Conservation (phyloP, 2,113 vertebrate species). For the Coryphaenoides rupestris region DNA sequence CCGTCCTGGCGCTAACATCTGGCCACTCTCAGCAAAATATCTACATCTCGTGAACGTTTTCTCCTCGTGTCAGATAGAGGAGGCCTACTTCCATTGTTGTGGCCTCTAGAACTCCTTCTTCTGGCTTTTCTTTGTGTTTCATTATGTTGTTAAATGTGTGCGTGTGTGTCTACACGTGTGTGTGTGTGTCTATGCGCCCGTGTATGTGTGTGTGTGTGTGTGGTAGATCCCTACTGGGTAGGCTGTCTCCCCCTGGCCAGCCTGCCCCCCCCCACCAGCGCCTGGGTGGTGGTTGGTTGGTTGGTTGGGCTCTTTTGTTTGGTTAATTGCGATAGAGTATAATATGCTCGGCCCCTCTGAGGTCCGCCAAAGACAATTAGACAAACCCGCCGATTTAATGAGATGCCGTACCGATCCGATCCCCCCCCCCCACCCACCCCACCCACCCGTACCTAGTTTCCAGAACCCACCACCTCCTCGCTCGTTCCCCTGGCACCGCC, state of each 20-base stretch:
- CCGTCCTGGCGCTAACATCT: conserved; percentile 80
- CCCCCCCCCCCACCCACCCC: no score
- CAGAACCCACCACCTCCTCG: conserved; percentile 62
- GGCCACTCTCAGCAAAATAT: conserved; percentile 86
- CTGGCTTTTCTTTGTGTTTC: conserved; percentile 45
- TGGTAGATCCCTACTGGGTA: conserved; percentile 54
- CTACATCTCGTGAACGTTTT: conserved; percentile 28
- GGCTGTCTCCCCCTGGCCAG: conserved; percentile 59
- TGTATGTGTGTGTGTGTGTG: conserved; percentile 63
- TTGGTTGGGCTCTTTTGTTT: conserved; percentile 99
- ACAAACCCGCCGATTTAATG: conserved; percentile 99
- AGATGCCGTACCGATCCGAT: conserved; percentile 98
- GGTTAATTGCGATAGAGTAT: conserved; percentile 99
- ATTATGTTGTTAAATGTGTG: conserved; percentile 30
- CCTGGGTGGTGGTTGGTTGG: no score
- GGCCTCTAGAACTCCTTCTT: conserved; percentile 52
- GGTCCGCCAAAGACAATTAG: conserved; percentile 98
- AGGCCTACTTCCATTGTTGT: conserved; percentile 31
- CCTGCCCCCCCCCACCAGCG: conserved; percentile 81
- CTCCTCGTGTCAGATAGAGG: conserved; percentile 1
- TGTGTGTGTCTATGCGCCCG: conserved; percentile 14
- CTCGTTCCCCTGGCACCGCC: conserved; percentile 62
- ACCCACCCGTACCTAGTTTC: conserved; percentile 55
- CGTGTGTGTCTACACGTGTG: conserved; percentile 23
- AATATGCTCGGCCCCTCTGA: conserved; percentile 99